Percentiles rank a stretch among this genome's conserved stretches.
These are phyloP conservation scores for Pongo pygmaeus DNA, from an alignment of 2,113 vertebrate species.

Conservation along the genomic window DNA sequence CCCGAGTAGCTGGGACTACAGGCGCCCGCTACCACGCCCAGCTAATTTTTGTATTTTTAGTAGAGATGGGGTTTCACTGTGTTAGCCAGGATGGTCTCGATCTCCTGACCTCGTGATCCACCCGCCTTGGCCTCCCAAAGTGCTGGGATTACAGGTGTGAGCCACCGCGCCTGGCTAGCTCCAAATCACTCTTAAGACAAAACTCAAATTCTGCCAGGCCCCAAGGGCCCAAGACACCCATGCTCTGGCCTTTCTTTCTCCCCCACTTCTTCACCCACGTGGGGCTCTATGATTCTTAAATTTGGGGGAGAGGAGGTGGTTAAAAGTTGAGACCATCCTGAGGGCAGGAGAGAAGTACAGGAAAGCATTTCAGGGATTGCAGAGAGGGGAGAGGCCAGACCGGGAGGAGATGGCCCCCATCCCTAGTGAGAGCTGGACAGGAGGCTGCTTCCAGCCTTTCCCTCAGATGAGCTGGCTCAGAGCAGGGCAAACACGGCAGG, in stretches of 20 bases:
- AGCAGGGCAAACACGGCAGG: fast-evolving
- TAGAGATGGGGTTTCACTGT: too few species aligned
- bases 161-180: background rate
- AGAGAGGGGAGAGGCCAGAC: background rate
- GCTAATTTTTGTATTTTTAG: too few species aligned
- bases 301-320: background rate
- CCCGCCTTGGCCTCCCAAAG: too few species aligned
- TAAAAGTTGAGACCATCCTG: background rate
- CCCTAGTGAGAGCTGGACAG: fast-evolving
- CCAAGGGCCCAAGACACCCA: background rate
- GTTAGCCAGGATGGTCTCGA: too few species aligned
- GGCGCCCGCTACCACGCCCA: too few species aligned
- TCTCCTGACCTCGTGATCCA: too few species aligned
- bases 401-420: fast-evolving
- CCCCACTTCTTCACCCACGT: background rate
- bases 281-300: background rate
- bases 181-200: background rate
- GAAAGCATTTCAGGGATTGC: too few species aligned
- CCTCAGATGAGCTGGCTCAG: background rate
- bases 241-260: background rate
- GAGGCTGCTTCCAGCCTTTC: background rate
- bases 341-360: background rate
- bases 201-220: background rate
- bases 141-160: too few species aligned
- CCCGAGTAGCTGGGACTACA: too few species aligned